Conservation (phyloP, 1,140 invertebrate genomes). For the Vanessa tameamea region DNA sequence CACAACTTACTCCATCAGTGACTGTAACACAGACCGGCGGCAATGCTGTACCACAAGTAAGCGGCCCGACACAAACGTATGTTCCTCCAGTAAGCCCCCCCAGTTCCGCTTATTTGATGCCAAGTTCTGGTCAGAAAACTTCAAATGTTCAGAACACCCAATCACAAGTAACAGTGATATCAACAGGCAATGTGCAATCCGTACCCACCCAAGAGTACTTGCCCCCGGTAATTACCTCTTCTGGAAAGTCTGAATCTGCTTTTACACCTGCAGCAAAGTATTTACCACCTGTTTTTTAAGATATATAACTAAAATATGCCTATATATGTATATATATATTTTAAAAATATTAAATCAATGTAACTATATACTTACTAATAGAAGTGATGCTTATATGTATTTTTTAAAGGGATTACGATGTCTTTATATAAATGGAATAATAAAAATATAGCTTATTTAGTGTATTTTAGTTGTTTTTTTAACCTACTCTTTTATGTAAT, state of each 20-base stretch:
- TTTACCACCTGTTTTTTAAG: constrained; percentile 53
- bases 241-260: constrained; percentile 21
- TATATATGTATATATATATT: too few species aligned
- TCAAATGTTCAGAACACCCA: constrained; percentile 28
- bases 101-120: constrained; percentile 39
- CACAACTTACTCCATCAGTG: constrained; percentile 12
- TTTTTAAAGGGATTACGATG: too few species aligned
- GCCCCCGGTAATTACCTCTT: constrained; percentile 34
- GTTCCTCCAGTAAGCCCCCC: constrained; percentile 15
- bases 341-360: too few species aligned
- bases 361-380: too few species aligned
- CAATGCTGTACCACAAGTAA: neutral
- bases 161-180: constrained; percentile 11
- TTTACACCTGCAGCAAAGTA: constrained; percentile 54
- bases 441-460: neutral
- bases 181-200: neutral
- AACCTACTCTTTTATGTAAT: neutral
- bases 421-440: too few species aligned
- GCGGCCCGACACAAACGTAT: constrained; percentile 12
- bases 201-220: constrained; percentile 38
- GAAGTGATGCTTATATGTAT: too few species aligned
- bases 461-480: neutral
- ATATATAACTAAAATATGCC: too few species aligned
- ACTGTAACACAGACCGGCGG: neutral
- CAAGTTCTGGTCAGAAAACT: constrained; percentile 15